Evolutionary conservation across 2,888 invertebrate genomes (phyloP).

Genomic region (Stenurella melanura): DNA sequence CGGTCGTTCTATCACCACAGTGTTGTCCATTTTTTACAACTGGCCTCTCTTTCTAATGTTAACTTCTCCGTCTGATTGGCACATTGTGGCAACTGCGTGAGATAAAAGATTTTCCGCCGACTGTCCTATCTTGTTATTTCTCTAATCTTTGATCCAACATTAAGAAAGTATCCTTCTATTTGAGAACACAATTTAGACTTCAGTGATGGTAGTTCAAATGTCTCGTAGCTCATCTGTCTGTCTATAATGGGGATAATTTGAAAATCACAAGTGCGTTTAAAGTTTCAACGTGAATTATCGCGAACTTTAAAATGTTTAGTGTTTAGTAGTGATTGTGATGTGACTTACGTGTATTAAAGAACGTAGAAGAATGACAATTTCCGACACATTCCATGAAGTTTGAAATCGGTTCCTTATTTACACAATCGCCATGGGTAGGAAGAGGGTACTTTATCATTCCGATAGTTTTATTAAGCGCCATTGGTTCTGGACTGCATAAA

Average conservation of each 20-base stretch:
- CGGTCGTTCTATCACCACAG: no score
- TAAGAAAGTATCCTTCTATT: no score
- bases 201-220: not conserved
- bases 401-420: constrained; percentile 77
- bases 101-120: no score
- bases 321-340: not conserved
- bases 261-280: not conserved
- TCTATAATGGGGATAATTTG: no score
- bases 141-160: no score
- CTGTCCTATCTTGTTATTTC: no score
- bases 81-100: no score
- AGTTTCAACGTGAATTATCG: not conserved
- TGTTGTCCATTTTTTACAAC: no score
- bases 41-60: no score
- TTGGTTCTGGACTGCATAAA: constrained; percentile 76
- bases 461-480: constrained; percentile 76
- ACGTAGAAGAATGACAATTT: constrained; percentile 81
- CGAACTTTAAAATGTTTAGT: not conserved
- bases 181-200: no score
- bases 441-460: constrained; percentile 76
- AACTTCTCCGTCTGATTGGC: no score
- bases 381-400: constrained; percentile 84
- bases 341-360: constrained; percentile 80
- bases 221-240: not conserved
- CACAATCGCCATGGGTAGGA: constrained; percentile 78